Evolutionary conservation across 2,113 vertebrate genomes (phyloP), one percentile per base, ranked within the genome.

Genomic region (Pachypanchax playfairii): DNA sequence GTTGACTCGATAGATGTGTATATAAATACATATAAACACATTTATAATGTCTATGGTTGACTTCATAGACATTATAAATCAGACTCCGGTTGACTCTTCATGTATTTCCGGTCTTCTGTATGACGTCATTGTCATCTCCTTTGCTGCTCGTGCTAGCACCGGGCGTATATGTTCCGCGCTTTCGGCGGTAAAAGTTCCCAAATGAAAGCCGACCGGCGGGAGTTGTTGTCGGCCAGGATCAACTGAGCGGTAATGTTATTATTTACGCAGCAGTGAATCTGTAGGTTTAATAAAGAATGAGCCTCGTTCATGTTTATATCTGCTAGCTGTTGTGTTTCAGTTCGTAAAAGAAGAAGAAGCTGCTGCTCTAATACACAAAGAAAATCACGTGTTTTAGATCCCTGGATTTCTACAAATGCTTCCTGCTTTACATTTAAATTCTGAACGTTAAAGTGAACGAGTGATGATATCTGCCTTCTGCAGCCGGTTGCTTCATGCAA

Each of bases 151-250:
- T 0, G 20, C 12, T 1, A 3, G 17, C 6, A 72, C 82, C 31
- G 80, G 65, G 65, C 74, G 80, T 72, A 89, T 79, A 18, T 10
- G 51, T 77, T 77, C 50, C 72, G 70, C 84, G 79, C 73, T 11
- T 64, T 85, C 29, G 9, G 10, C 24, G 41, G 73, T 52, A 61
- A 82, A 76, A 65, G 69, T 63, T 65, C 36, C 62, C 54, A 43
- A 70, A 70, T 83, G 87, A 13, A 86, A 87, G 68, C 42, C 35
- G 56, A 69, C 72, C 91, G 92, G 92, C 90, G 90, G 89, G 92
- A 92, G 87, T 42, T 62, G 58, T 59, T 74, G 69, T 80, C 58
- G 49, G 33, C 3, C 11, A 41, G 44, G 56, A 49, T 21, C 4
- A 31, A 13, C 18, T 9, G 21, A 58, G 36, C 59, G 53, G 57